Percentiles rank a stretch among this genome's conserved stretches.
Conservation (phyloP, 2,888 invertebrate genomes). For the Melitaea athalia region DNA sequence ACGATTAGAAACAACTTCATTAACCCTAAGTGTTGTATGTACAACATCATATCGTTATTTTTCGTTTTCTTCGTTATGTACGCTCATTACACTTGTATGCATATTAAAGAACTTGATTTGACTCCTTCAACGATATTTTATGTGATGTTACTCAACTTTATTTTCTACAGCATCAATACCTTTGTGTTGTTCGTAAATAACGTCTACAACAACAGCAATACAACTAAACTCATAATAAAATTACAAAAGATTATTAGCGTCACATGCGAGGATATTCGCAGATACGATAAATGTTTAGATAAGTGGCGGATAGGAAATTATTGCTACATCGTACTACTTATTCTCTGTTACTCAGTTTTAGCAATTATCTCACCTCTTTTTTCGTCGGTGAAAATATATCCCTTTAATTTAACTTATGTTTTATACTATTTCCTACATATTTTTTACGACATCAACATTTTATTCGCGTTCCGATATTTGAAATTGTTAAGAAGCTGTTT, state of each 20-base stretch:
- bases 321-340: background rate
- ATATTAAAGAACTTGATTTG: background rate
- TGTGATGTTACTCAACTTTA: constrained; percentile 1
- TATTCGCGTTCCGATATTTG: constrained; percentile 28
- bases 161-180: constrained; percentile 8
- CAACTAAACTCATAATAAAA: constrained; percentile 24
- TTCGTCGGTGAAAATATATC: background rate
- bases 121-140: background rate
- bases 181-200: constrained; percentile 24
- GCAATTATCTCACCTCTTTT: background rate
- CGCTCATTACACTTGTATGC: constrained; percentile 5
- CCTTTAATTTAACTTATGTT: background rate
- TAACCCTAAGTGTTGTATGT: constrained; percentile 18
- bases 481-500: constrained; percentile 20
- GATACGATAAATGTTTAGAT: constrained; percentile 3
- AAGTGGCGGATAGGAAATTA: constrained; percentile 25
- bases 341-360: constrained; percentile 1
- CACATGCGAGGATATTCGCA: background rate
- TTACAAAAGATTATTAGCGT: constrained; percentile 24
- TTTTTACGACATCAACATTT: constrained; percentile 28
- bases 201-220: constrained; percentile 14
- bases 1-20: constrained; percentile 28
- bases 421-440: constrained; percentile 13
- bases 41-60: constrained; percentile 12
- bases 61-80: constrained; percentile 13